Evolutionary conservation across 2,113 vertebrate species (phyloP), one percentile per base, ranked within the genome.

Genomic region (Micronycteris hirsuta): DNA sequence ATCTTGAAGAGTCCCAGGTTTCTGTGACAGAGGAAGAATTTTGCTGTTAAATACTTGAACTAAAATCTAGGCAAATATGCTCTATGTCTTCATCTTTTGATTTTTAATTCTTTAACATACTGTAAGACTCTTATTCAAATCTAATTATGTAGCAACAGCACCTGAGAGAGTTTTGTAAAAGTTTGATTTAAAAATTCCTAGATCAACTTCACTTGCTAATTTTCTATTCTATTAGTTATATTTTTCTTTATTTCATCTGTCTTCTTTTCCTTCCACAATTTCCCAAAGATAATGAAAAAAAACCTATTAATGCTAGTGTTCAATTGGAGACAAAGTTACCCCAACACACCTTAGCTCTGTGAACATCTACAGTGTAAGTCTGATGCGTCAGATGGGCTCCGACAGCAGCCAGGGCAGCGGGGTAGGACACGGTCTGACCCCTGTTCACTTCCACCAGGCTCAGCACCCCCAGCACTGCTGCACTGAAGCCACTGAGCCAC

Each of bases 281-380:
- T 99, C 38, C 99, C 99, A 61, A 98, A 91, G 56, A 99, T 96
- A 96, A 99, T 99, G n/a, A n/a, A n/a, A n/a, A 98, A 99, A 47
- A 24, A 26, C 3, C 96, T 73, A 99, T 93, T 70, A 99, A 93
- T 83, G 99, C 99, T 33, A 99, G 92, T 86, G 98, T 99, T 97
- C 98, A 98, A 96, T 99, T 99, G 2, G 99, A 99, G 38, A 97
- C 97, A 97, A 99, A 99, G 85, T 99, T 99, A 97, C 98, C 98
- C 99, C 99, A 99, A 93, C 99, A 99, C 95, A 99, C 99, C 86
- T 99, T 99, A 71, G 99, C 98, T 89, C 98, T 99, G 95, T 99
- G 98, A 74, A 99, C 99, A 92, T 99, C 98, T 98, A 99, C 86
- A 31, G 98, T 98, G 94, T 99, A 99, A 93, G 99, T 99, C 99